Percentiles rank a stretch among this genome's conserved stretches.
phyloP scores from a whole-genome alignment of 2,113 vertebrate species.

The Eretmochelys imbricata region DNA sequence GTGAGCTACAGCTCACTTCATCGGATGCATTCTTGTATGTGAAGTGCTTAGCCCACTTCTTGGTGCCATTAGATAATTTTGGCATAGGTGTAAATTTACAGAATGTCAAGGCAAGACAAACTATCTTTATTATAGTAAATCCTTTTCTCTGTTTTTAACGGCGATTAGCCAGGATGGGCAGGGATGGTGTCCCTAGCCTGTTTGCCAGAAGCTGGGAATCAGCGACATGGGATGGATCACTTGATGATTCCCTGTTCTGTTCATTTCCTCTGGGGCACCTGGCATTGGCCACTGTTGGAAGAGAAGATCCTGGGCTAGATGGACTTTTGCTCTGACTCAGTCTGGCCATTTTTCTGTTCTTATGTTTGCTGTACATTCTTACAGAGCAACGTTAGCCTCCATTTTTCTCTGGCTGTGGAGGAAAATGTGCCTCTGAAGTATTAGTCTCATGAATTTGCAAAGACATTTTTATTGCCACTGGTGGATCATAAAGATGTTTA shows the following conservation, averaged over 20 bases:
- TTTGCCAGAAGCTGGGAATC: no score
- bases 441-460: constrained; percentile 61
- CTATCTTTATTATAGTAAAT: fast-evolving
- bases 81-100: background rate
- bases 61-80: background rate
- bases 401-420: constrained; percentile 4
- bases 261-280: no score
- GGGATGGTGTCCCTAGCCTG: no score
- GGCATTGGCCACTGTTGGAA: no score
- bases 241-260: no score
- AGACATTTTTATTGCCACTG: constrained; percentile 59
- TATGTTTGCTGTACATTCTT: background rate
- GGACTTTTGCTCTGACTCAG: no score
- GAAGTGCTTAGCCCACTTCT: background rate
- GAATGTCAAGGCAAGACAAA: background rate
- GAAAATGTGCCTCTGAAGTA: constrained; percentile 31
- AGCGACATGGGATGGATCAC: no score
- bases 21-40: background rate
- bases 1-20: no score
- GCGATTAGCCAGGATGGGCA: no score
- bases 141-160: background rate
- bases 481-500: constrained; percentile 41
- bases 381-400: background rate
- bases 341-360: no score
- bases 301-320: no score